These are phyloP conservation scores for Muscicapa comitata DNA, from an alignment of 2,797 vertebrate genomes.

Conservation along the genomic window DNA sequence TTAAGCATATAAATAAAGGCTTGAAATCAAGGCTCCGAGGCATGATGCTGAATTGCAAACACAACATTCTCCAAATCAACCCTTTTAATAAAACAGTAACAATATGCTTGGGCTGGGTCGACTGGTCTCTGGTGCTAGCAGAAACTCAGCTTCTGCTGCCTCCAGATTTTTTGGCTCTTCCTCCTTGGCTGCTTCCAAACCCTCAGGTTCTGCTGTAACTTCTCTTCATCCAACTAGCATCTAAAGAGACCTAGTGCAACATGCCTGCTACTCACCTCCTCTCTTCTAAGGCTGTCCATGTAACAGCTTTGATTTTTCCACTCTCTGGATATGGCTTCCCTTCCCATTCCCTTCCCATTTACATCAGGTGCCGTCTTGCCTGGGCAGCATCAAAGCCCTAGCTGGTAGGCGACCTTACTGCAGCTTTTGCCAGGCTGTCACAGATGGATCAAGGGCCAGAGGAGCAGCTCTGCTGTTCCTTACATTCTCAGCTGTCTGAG, in stretches of 20 bases:
- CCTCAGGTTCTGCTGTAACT: slow-evolving; percentile 29
- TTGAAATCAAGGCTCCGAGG: slow-evolving; percentile 73
- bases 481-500: not conserved
- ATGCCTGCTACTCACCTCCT: not conserved
- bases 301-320: not conserved
- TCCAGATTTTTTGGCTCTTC: slow-evolving; percentile 43
- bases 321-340: not conserved
- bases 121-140: slow-evolving; percentile 42
- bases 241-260: not conserved
- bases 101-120: slow-evolving; percentile 62
- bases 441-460: not conserved
- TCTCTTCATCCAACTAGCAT: not conserved
- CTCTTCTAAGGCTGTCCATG: not conserved
- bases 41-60: slow-evolving; percentile 74
- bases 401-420: not conserved
- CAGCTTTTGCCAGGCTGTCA: not conserved
- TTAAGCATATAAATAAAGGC: slow-evolving; percentile 82
- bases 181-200: not conserved
- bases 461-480: not conserved
- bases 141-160: slow-evolving; percentile 6
- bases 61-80: slow-evolving; percentile 74
- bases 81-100: slow-evolving; percentile 72
- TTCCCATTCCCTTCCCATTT: not conserved
- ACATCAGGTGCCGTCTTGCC: not conserved
- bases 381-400: not conserved